Evolutionary conservation across 2,113 vertebrate genomes (phyloP), one percentile per base, ranked within the genome.

Genomic region (Halcyon senegalensis): DNA sequence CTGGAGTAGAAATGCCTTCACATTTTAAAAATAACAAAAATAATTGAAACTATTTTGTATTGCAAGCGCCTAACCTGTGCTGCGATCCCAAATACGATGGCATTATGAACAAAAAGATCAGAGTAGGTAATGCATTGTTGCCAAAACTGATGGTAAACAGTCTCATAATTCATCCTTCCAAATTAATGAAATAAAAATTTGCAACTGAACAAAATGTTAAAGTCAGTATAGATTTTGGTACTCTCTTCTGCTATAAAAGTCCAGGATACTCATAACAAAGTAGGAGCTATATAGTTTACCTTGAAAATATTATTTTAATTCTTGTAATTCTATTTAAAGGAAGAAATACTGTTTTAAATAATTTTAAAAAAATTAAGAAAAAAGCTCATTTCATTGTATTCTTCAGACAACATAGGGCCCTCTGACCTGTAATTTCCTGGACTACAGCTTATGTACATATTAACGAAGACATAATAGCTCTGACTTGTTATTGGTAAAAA

Each of bases 391-490:
- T 73, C 68, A 76, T 51, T 89, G 21, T 44, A 46, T 58, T 91
- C 35, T 82, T 93, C 58, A 10, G 5, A 76, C 33, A 89, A 60
- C 35, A 68, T 74, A 76, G 48, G n/a, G 0, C 0, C 10, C 53
- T 75, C 77, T 43, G 73, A 72, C 18, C 66, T 72, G 60, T 64
- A 60, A 78, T 94, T 79, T 96, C 67, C 53, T 50, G 62, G 11
- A 68, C 62, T 83, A 73, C 16, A 82, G 30, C 5, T 93, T 64
- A 73, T 19, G 62, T 79, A 84, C 58, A 73, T 85, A 87, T 87
- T 94, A 76, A 93, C 50, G 35, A 96, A 89, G 58, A 89, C 11
- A 62, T 30, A 89, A 82, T 24, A 82, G 50, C 21, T 78, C 58
- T 51, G 30, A 73, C 30, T 69, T 62, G 11, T n/a, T 87, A 84